Base-by-base conservation (phyloP, 2,113 vertebrate genomes). In the Pelecanus crispus region DNA sequence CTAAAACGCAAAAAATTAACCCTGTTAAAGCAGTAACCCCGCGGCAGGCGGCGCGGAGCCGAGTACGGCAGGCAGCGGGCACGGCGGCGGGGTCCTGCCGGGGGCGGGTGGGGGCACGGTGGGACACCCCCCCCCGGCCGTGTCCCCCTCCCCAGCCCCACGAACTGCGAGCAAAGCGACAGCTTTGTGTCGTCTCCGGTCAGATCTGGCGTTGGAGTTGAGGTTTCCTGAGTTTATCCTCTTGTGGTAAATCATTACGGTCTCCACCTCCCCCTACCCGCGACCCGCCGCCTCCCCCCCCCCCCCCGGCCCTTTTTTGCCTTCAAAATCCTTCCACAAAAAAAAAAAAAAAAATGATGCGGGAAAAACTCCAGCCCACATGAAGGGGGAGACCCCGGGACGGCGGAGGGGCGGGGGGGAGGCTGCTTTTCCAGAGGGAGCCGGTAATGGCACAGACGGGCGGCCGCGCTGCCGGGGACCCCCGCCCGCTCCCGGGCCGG, bases 291-390 rank as follows among this genome's bases (percentile, higher is more conserved):
- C 66, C 74, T 52, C 45, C 72, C 20, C 79, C 79, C 44, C 44
- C 45, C 7, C 45, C 45, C 45, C 29, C 52, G 59, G 58, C 53
- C 53, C 67, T 40, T 93, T 73, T 79, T 81, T 82, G 80, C 52
- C 59, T 93, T 88, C 44, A 63, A 77, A 93, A 89, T 34, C 79
- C 50, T 94, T 96, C 94, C 89, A 90, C 94, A 79, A 38, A 94
- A 83, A 83, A 94, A 74, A 90, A 93, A 79, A 38, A 94, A 83
- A 83, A 94, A 74, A 14, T 17, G 67, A 90, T 26, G 13, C 68
- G 80, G 86, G 91, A 96, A 88, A 73, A 88, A 55, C 81, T 97
- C 96, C 96, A 97, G 95, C 87, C 97, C 97, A 96, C 97, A 96
- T 92, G 86, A 97, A 97, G 90, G 92, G 84, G 86, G 73, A 66